A percentile compares a stretch with the other conserved stretches of the same genome.
phyloP scores from a whole-genome alignment of 2,797 vertebrate genomes.

The Saxicola maurus region DNA sequence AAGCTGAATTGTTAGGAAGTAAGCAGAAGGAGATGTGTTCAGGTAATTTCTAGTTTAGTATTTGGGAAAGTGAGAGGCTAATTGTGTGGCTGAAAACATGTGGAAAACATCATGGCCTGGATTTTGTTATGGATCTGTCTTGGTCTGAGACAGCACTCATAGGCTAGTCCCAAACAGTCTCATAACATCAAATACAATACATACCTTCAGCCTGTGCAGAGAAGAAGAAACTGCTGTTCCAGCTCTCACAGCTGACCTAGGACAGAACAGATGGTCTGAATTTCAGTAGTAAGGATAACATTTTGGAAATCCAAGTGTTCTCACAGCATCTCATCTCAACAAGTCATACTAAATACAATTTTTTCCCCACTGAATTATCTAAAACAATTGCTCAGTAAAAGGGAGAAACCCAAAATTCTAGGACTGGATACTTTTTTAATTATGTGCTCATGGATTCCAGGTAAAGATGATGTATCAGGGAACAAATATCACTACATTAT shows the following conservation, averaged over 20 bases:
- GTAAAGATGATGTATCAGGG: not conserved
- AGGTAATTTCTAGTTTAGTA: not conserved
- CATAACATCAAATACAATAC: not conserved
- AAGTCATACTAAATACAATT: not conserved
- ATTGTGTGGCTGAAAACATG: not conserved
- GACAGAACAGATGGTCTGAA: not conserved
- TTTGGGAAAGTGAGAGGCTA: not conserved
- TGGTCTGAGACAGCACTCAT: accelerated
- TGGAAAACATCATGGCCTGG: not conserved
- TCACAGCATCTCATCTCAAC: not conserved
- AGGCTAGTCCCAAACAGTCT: not conserved
- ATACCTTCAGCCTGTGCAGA: not conserved
- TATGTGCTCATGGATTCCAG: not conserved
- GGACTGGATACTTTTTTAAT: not conserved
- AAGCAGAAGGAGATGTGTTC: not conserved
- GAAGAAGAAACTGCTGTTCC: not conserved
- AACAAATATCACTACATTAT: not conserved
- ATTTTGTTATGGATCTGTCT: not conserved
- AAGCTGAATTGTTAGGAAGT: not conserved
- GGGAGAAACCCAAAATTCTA: not conserved
- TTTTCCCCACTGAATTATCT: not conserved
- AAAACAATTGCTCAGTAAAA: not conserved
- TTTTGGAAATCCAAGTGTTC: not conserved
- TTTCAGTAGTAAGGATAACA: not conserved
- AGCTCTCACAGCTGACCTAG: not conserved